Evolutionary conservation across 1,140 invertebrate species (phyloP).

Genomic region (Eumeta japonica): DNA sequence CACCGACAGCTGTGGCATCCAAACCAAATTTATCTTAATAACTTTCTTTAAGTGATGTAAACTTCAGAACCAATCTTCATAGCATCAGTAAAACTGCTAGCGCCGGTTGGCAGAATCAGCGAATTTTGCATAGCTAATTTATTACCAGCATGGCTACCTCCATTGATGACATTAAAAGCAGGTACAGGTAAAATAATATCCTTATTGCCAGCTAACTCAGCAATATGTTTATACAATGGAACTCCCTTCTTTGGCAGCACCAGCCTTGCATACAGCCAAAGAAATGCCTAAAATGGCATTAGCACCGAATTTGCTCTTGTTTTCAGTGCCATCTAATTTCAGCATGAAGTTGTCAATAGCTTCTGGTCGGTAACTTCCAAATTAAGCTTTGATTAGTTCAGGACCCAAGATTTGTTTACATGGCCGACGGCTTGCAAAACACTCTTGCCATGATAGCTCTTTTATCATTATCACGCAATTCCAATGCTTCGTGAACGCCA

Average conservation of each 20-base stretch:
- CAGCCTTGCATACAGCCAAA: conserved; percentile 89
- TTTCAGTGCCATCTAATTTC: conserved; percentile 88
- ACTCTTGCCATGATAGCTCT: conserved; percentile 86
- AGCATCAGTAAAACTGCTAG: conserved; percentile 84
- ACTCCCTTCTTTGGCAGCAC: conserved; percentile 83
- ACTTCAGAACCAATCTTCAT: conserved; percentile 95
- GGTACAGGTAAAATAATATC: conserved; percentile 88
- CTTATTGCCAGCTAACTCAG: conserved; percentile 83
- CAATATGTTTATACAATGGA: conserved; percentile 79
- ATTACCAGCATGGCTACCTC: conserved; percentile 94
- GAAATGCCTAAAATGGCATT: conserved; percentile 95
- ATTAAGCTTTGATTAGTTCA: conserved; percentile 71
- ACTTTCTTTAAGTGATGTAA: conserved; percentile 92
- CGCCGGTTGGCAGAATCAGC: conserved; percentile 82
- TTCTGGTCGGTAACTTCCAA: conserved; percentile 83
- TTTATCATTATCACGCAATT: conserved; percentile 87
- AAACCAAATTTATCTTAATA: conserved; percentile 88
- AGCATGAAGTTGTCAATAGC: conserved; percentile 86
- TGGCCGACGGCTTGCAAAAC: conserved; percentile 86
- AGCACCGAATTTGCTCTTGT: conserved; percentile 88
- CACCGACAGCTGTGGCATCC: conserved; percentile 91
- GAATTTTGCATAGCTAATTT: conserved; percentile 96
- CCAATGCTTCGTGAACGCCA: conserved; percentile 89
- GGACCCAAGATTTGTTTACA: conserved; percentile 80
- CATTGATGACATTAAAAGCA: conserved; percentile 97